phyloP scores from a whole-genome alignment of 2,113 vertebrate genomes.

The Urocitellus parryii region DNA sequence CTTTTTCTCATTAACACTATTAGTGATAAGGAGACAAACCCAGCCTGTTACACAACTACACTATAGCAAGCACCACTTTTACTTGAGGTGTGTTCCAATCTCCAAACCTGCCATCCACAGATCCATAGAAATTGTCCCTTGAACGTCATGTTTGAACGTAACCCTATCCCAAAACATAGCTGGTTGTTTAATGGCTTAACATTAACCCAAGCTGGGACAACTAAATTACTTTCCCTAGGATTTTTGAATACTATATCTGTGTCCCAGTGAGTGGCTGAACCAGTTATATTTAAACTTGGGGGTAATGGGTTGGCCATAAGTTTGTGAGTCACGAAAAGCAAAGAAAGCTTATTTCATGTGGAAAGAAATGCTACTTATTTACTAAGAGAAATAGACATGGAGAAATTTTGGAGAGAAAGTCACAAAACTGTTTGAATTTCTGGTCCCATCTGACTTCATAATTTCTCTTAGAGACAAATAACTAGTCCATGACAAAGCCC shows the following conservation, averaged over 20 bases:
- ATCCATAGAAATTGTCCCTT: constrained; percentile 9
- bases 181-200: neutral
- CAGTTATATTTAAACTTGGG: neutral
- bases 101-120: neutral
- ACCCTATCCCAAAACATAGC: neutral
- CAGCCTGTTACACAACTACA: neutral
- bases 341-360: neutral
- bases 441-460: neutral
- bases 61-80: neutral
- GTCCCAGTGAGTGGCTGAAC: neutral
- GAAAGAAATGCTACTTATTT: constrained; percentile 5
- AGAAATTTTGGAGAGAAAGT: neutral
- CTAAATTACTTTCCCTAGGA: neutral
- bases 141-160: neutral
- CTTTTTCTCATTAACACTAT: neutral
- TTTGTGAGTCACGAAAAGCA: neutral
- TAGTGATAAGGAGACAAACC: neutral
- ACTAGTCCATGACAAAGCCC: neutral
- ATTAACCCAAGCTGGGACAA: neutral
- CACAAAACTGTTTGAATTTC: neutral
- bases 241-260: neutral
- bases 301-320: neutral
- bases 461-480: neutral
- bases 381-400: neutral
- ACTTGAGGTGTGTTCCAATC: neutral